A percentile compares a stretch with the other conserved stretches of the same genome.
Conservation (phyloP, 2,888 invertebrate species). For the Helleia helle region DNA sequence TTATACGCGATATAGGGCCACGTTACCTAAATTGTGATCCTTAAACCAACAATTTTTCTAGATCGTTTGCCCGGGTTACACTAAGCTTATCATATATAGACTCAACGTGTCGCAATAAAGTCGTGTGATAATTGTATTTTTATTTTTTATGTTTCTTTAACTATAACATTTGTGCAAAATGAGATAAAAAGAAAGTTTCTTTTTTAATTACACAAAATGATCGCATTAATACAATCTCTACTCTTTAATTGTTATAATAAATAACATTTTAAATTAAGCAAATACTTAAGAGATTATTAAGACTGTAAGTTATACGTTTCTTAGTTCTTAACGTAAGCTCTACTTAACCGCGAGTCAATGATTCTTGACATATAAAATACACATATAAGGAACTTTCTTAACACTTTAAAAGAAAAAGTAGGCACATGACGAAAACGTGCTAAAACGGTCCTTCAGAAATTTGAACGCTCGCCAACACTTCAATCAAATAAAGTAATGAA, state of each 20-base stretch:
- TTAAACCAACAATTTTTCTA: constrained; percentile 1
- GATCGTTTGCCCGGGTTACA: not conserved
- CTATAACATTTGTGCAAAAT: too few relatives aligned
- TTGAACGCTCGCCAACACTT: not conserved
- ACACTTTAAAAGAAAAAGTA: constrained; percentile 4
- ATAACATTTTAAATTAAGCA: not conserved
- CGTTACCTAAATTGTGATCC: not conserved
- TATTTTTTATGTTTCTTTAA: too few relatives aligned
- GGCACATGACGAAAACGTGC: not conserved
- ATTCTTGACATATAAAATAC: not conserved
- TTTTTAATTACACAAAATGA: constrained; percentile 6
- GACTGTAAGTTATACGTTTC: constrained; percentile 6
- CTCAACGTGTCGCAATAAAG: not conserved
- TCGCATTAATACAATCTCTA: not conserved
- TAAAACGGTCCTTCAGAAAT: not conserved
- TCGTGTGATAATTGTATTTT: too few relatives aligned
- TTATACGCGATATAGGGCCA: constrained; percentile 6
- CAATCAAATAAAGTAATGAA: not conserved
- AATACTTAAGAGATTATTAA: not conserved
- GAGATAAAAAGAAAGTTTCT: constrained; percentile 3
- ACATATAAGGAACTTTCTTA: constrained; percentile 3
- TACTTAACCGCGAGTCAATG: not conserved
- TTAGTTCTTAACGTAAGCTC: too few relatives aligned
- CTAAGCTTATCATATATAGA: too few relatives aligned
- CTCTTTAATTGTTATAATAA: not conserved